These are phyloP conservation scores for Podiceps cristatus DNA, from an alignment of 2,113 vertebrate species.

Conservation along the genomic window DNA sequence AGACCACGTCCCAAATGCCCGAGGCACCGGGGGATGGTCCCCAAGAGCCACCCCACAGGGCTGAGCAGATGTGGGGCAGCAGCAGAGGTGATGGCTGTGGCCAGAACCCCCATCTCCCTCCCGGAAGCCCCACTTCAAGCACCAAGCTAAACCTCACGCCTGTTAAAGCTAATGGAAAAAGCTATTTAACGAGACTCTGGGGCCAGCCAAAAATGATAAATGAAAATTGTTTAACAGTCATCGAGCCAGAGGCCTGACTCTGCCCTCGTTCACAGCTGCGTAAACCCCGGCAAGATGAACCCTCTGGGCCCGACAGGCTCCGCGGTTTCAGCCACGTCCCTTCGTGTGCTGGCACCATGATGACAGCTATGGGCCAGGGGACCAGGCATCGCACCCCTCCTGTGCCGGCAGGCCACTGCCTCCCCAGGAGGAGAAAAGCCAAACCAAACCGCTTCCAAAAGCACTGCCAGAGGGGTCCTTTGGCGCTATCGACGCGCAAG, in stretches of 20 bases:
- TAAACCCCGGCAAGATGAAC: neutral
- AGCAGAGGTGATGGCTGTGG: neutral
- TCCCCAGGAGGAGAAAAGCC: neutral
- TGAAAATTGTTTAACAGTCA: neutral
- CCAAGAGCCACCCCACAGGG: rapidly evolving
- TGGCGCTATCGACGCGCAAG: neutral
- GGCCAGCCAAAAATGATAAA: neutral
- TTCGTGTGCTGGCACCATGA: rapidly evolving
- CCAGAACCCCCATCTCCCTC: neutral
- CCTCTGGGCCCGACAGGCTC: neutral
- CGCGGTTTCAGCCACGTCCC: rapidly evolving
- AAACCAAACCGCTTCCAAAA: neutral
- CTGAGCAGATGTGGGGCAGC: neutral
- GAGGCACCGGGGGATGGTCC: rapidly evolving
- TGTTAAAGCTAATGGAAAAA: neutral
- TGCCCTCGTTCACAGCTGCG: neutral
- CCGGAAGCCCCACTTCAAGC: neutral
- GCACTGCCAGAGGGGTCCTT: neutral
- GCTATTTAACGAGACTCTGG: neutral
- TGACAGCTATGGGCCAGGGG: rapidly evolving
- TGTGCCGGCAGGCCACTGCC: neutral
- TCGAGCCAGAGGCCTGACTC: neutral
- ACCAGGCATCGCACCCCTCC: rapidly evolving
- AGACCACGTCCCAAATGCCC: neutral
- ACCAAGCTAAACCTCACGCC: neutral